phyloP scores from a whole-genome alignment of 1,140 invertebrate genomes.

The Drosophila malerkotliana region DNA sequence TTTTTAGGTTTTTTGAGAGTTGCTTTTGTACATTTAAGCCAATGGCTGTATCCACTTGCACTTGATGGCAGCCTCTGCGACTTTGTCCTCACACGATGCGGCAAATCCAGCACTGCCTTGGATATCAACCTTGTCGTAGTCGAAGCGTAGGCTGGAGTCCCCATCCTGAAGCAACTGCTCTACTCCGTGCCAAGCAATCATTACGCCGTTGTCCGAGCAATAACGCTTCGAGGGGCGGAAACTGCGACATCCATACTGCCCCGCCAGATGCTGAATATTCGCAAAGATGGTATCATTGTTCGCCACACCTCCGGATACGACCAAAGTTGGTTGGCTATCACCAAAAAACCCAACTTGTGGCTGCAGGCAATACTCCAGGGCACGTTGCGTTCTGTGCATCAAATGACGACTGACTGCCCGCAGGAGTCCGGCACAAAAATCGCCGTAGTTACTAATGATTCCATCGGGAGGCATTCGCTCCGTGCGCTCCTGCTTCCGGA shows the following conservation, averaged over 20 bases:
- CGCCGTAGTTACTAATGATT: conserved; percentile 91
- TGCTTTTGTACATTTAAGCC: neutral
- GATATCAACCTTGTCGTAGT: conserved; percentile 85
- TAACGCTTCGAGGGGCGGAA: conserved; percentile 92
- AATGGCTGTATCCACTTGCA: conserved; percentile 85
- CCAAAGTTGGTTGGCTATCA: conserved; percentile 85
- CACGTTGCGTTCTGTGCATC: conserved; percentile 91
- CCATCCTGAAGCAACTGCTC: conserved; percentile 87
- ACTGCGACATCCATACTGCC: conserved; percentile 87
- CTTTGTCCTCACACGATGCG: conserved; percentile 85
- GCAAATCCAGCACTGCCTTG: conserved; percentile 85
- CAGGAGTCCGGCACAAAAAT: conserved; percentile 95
- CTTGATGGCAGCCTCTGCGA: conserved; percentile 85
- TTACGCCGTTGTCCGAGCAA: conserved; percentile 99
- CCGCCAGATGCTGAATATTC: conserved; percentile 88
- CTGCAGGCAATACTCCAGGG: conserved; percentile 89
- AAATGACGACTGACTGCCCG: conserved; percentile 91
- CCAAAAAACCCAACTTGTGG: conserved; percentile 86
- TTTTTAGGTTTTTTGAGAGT: neutral
- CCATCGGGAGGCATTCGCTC: conserved; percentile 86
- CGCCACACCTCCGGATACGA: conserved; percentile 98
- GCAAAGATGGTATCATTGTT: conserved; percentile 93
- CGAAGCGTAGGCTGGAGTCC: conserved; percentile 82
- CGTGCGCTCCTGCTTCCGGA: conserved; percentile 86
- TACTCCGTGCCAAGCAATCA: conserved; percentile 99